Evolutionary conservation across 2,797 vertebrate genomes (phyloP).

Genomic region (Anas bahamensis): DNA sequence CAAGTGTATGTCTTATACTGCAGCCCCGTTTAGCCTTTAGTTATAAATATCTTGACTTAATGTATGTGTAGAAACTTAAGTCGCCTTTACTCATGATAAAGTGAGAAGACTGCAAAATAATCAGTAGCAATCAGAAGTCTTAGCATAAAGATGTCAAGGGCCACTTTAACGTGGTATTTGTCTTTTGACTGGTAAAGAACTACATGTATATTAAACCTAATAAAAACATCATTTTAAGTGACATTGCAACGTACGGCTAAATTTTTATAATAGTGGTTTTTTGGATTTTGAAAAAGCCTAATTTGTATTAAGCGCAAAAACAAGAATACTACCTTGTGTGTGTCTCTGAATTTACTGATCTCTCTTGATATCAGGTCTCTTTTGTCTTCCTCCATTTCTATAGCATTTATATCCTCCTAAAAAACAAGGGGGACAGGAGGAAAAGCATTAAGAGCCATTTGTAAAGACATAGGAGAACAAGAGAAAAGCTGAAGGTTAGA

Average conservation of each 20-base stretch:
- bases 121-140: slow-evolving; percentile 70
- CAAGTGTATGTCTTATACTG: slow-evolving; percentile 75
- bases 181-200: slow-evolving; percentile 63
- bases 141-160: slow-evolving; percentile 68
- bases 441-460: slow-evolving; percentile 74
- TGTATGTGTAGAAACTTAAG: slow-evolving; percentile 77
- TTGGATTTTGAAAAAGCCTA: slow-evolving; percentile 80
- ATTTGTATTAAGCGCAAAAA: slow-evolving; percentile 78
- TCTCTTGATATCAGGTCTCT: slow-evolving; percentile 99
- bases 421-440: slow-evolving; percentile 63
- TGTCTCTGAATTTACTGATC: slow-evolving; percentile 99
- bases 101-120: slow-evolving; percentile 77
- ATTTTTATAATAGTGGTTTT: slow-evolving; percentile 71
- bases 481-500: slow-evolving; percentile 75
- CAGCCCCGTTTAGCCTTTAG: slow-evolving; percentile 74
- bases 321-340: slow-evolving; percentile 97
- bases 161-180: slow-evolving; percentile 76
- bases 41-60: slow-evolving; percentile 72
- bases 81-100: slow-evolving; percentile 73
- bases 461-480: slow-evolving; percentile 58
- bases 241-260: slow-evolving; percentile 76
- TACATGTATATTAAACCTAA: slow-evolving; percentile 74
- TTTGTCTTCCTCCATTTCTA: slow-evolving; percentile 99
- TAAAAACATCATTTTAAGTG: slow-evolving; percentile 75
- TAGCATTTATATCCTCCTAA: slow-evolving; percentile 98